These are phyloP conservation scores for Hyles lineata DNA, from an alignment of 2,888 invertebrate species.

Conservation along the genomic window DNA sequence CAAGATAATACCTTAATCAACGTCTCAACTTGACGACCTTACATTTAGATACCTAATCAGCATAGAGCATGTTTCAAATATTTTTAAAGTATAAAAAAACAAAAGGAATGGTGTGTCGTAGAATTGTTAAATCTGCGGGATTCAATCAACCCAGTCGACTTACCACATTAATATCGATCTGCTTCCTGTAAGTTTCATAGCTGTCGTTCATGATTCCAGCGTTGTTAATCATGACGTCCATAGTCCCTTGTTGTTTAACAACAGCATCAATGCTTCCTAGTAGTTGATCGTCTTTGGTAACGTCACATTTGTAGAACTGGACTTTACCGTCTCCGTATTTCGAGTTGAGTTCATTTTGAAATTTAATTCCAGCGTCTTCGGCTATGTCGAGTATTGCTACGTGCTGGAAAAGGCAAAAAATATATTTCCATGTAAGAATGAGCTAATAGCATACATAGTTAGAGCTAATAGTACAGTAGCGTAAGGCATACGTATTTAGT, in stretches of 20 bases:
- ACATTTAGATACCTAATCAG: too few species aligned
- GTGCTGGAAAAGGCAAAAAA: conserved; percentile 44
- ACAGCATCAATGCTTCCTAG: conserved; percentile 49
- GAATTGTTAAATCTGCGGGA: too few species aligned
- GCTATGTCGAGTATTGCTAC: conserved; percentile 57
- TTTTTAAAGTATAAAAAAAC: too few species aligned
- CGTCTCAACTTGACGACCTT: too few species aligned
- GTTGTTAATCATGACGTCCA: conserved; percentile 60
- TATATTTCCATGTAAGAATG: neutral
- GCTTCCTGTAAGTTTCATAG: conserved; percentile 31
- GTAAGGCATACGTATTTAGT: too few species aligned
- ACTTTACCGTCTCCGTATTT: conserved; percentile 53
- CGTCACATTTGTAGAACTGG: conserved; percentile 61
- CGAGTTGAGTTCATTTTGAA: conserved; percentile 52
- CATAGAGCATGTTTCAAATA: too few species aligned
- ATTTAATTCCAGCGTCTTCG: conserved; percentile 48
- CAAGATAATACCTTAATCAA: too few species aligned
- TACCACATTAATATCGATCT: conserved; percentile 36
- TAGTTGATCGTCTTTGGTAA: conserved; percentile 55
- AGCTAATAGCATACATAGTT: neutral
- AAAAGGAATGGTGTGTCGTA: too few species aligned
- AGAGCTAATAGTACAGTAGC: too few species aligned
- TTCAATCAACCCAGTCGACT: conserved; percentile 1
- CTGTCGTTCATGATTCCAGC: conserved; percentile 51
- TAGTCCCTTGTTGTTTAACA: conserved; percentile 48